phyloP scores from a whole-genome alignment of 1,140 invertebrate genomes.

The Magallana gigas region DNA sequence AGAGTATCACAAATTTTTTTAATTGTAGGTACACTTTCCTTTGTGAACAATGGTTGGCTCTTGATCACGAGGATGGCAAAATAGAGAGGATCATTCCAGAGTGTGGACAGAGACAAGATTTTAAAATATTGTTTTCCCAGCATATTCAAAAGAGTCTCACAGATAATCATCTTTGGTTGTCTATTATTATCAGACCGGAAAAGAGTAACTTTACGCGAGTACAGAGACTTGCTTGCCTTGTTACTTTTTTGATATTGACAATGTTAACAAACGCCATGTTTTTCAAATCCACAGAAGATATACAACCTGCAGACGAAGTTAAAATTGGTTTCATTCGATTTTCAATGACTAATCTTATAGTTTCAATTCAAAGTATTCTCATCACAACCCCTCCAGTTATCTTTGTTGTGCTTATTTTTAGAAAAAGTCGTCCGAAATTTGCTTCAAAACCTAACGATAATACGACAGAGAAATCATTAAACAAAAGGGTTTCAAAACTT shows the following conservation, averaged over 20 bases:
- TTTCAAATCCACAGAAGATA: slow-evolving; percentile 61
- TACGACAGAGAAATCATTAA: background rate
- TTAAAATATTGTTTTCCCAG: slow-evolving; percentile 77
- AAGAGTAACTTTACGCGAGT: slow-evolving; percentile 79
- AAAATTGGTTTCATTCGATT: slow-evolving; percentile 55
- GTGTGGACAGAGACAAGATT: slow-evolving; percentile 69
- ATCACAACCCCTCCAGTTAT: slow-evolving; percentile 57
- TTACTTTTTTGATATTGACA: slow-evolving; percentile 79
- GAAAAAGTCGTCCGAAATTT: slow-evolving; percentile 34
- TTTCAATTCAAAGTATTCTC: slow-evolving; percentile 56
- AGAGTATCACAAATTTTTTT: background rate
- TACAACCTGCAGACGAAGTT: slow-evolving; percentile 36
- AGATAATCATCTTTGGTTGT: slow-evolving; percentile 81
- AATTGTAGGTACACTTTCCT: slow-evolving; percentile 73
- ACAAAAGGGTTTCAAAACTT: background rate
- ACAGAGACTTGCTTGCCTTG: slow-evolving; percentile 79
- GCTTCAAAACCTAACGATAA: background rate
- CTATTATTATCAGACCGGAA: slow-evolving; percentile 79
- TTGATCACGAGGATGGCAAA: slow-evolving; percentile 73
- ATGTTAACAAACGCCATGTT: slow-evolving; percentile 80
- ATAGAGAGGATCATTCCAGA: slow-evolving; percentile 75
- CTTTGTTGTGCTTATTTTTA: slow-evolving; percentile 63
- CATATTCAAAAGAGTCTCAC: slow-evolving; percentile 76
- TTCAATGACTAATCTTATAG: slow-evolving; percentile 58
- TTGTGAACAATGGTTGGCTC: slow-evolving; percentile 75